Evolutionary conservation across 2,888 invertebrate species (phyloP).

Genomic region (Torymus auratus): DNA sequence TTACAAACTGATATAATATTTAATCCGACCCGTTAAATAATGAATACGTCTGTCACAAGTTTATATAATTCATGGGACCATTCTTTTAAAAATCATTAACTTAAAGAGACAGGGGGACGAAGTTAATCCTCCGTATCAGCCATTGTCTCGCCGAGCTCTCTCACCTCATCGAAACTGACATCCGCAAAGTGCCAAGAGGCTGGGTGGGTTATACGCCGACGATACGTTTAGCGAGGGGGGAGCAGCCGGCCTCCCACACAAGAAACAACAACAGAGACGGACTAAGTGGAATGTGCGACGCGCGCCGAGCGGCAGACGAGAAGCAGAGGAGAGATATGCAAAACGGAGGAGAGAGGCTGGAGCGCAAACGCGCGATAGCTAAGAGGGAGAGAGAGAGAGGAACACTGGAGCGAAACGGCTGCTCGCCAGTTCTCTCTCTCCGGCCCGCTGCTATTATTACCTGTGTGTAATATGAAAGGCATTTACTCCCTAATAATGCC

Average conservation of each 20-base stretch:
- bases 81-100: too few relatives aligned
- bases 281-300: conserved; percentile 18
- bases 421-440: conserved; percentile 16
- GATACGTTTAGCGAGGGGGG: neutral
- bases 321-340: neutral
- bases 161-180: too few relatives aligned
- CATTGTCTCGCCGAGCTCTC: too few relatives aligned
- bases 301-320: conserved; percentile 6
- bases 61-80: too few relatives aligned
- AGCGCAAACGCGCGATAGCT: neutral
- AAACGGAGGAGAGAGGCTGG: neutral
- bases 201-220: neutral
- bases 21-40: too few relatives aligned
- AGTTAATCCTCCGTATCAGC: too few relatives aligned
- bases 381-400: neutral
- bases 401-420: neutral
- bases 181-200: too few relatives aligned
- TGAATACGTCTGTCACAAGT: too few relatives aligned
- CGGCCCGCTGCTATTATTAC: conserved; percentile 56
- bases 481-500: conserved; percentile 65
- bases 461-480: conserved; percentile 62
- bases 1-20: too few relatives aligned
- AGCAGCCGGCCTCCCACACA: neutral
- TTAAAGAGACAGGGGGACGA: too few relatives aligned
- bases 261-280: conserved; percentile 1